A percentile compares a stretch with the other conserved stretches of the same genome.
Evolutionary conservation across 1,140 invertebrate species (phyloP).

Genomic region (Bombus turneri): DNA sequence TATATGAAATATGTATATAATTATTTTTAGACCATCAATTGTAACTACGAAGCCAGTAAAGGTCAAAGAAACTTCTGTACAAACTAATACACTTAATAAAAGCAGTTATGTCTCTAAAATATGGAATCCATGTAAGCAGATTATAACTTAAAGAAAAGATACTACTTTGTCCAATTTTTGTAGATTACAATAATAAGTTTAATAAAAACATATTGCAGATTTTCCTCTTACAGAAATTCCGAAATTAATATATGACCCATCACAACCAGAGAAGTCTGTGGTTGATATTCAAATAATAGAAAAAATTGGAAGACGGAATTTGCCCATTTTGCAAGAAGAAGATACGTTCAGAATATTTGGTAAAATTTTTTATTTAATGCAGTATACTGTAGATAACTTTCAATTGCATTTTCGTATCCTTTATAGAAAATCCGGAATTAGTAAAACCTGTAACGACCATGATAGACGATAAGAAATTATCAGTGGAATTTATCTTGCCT

Average conservation of each 20-base stretch:
- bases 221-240: conserved; percentile 75
- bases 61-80: conserved; percentile 59
- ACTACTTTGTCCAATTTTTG: background rate
- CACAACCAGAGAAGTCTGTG: conserved; percentile 75
- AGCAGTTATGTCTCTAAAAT: conserved; percentile 45
- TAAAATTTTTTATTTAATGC: conserved; percentile 50
- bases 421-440: conserved; percentile 79
- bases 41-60: conserved; percentile 35
- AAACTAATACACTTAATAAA: conserved; percentile 52
- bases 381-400: background rate
- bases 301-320: conserved; percentile 77
- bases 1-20: background rate
- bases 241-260: conserved; percentile 69
- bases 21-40: conserved; percentile 11
- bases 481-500: conserved; percentile 73
- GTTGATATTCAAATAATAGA: conserved; percentile 75
- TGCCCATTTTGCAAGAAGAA: conserved; percentile 79
- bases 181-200: conserved; percentile 21
- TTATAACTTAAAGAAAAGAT: conserved; percentile 10
- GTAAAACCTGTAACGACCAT: conserved; percentile 77
- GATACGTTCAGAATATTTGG: conserved; percentile 78
- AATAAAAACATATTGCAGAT: conserved; percentile 60
- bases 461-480: conserved; percentile 72
- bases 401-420: conserved; percentile 9
- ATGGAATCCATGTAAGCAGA: conserved; percentile 47